phyloP scores from a whole-genome alignment of 2,113 vertebrate species.

The Gadus chalcogrammus region DNA sequence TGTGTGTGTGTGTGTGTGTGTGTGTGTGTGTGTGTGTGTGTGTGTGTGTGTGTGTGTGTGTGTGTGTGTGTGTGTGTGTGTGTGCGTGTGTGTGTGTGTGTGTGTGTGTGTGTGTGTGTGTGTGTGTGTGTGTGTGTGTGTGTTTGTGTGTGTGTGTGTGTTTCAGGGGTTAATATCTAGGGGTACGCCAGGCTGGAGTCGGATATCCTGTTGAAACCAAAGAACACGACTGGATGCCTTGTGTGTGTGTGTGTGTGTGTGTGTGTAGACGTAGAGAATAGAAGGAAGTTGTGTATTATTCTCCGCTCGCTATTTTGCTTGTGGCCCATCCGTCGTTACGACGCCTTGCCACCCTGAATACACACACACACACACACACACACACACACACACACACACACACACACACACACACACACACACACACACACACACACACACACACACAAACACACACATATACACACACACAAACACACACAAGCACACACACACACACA shows the following conservation, averaged over 20 bases:
- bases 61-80: no score
- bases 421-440: not conserved
- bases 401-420: constrained; percentile 18
- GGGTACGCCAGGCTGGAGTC: constrained; percentile 32
- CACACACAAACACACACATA: constrained; percentile 1
- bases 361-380: constrained; percentile 20
- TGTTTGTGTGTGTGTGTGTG: constrained; percentile 1
- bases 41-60: not conserved
- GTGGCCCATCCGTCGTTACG: constrained; percentile 33
- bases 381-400: constrained; percentile 17
- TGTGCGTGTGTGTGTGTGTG: constrained; percentile 20
- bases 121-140: not conserved
- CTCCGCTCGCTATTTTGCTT: constrained; percentile 36
- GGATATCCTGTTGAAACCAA: constrained; percentile 51
- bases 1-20: constrained; percentile 17
- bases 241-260: constrained; percentile 16
- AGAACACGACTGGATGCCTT: constrained; percentile 28
- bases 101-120: constrained; percentile 17
- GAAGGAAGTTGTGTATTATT: constrained; percentile 55
- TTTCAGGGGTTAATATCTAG: constrained; percentile 33
- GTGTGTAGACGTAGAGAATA: constrained; percentile 35
- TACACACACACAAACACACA: constrained; percentile 1
- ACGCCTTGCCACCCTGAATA: constrained; percentile 37
- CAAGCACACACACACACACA: no score
- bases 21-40: not conserved